Base-by-base conservation (phyloP, 2,888 invertebrate species). In the Phanerotoma sp. region DNA sequence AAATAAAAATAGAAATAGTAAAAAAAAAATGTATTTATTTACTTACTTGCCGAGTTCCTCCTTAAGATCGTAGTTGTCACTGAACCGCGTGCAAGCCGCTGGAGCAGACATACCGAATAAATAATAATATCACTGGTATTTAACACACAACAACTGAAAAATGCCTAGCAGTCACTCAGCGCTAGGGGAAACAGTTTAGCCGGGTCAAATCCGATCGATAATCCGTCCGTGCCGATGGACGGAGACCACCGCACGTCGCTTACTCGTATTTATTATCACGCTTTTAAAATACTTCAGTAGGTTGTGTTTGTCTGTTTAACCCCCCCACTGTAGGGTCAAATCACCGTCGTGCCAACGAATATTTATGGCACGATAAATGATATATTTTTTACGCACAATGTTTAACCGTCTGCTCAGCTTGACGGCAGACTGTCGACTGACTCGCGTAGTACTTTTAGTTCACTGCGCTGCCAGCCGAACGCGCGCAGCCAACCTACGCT, bases 31-130 rank as follows among this genome's bases (percentile, higher is more conserved):
- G 9, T 13, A 16, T 38, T 22, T 45, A 28, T 45, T 50, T 52
- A 91, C 93, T 88, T 84, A 94, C 93, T 98, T 98, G 81, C 98
- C 98, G 78, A 99, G 86, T 85, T 99, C 98, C 84, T 99, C 98
- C 83, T 98, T 98, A 71, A 99, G 88, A 77, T 99, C 98, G 82
- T 99, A 99, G 83, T 97, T 96, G 83, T 99, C 98, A 82, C 94
- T 96, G 84, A 98, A 98, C 79, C 96, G 92, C 79, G 96, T 96
- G 83, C 93, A 92, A 82, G 91, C 88, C 80, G 88, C 86, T 79
- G 89, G 90, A 80, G 89, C 89, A 82, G 92, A 88, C 92, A 93
- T 92, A 81, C 81, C 81, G 81, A 80, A 66, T 66, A 45, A 33
- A 54, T n/a, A n/a, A n/a, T n/a, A n/a, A n/a, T 48, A 53, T 61